Conservation (phyloP, 1,140 invertebrate genomes). For the Lasioglossum baleicum region DNA sequence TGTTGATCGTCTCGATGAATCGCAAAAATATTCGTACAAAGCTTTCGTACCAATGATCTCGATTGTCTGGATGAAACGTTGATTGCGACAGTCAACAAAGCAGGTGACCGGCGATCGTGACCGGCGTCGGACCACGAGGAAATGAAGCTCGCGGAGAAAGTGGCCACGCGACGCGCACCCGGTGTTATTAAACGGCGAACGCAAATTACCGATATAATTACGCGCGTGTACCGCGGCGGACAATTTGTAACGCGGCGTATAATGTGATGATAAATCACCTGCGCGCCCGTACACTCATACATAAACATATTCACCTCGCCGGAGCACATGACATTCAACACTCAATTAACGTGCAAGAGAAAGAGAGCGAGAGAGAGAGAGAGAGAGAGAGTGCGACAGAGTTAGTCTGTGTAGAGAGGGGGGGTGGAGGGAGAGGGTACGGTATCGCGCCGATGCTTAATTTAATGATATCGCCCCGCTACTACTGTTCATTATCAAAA, state of each 20-base stretch:
- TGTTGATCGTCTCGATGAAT: too few relatives aligned
- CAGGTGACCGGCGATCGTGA: not conserved
- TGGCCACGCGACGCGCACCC: slow-evolving; percentile 5
- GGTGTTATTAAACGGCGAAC: slow-evolving; percentile 53
- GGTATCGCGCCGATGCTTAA: slow-evolving; percentile 42
- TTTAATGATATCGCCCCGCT: slow-evolving; percentile 55
- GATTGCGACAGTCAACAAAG: too few relatives aligned
- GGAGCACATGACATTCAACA: slow-evolving; percentile 60
- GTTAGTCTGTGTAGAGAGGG: not conserved
- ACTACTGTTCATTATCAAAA: slow-evolving; percentile 62
- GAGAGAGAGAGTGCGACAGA: not conserved
- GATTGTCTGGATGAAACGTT: too few relatives aligned
- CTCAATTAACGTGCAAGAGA: slow-evolving; percentile 57
- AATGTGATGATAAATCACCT: slow-evolving; percentile 63
- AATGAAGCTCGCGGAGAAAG: slow-evolving; percentile 35
- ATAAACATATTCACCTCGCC: slow-evolving; percentile 61
- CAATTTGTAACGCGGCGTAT: slow-evolving; percentile 64
- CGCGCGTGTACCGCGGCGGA: slow-evolving; percentile 56
- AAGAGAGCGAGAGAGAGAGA: slow-evolving; percentile 13
- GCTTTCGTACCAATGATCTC: too few relatives aligned
- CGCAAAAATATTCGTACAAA: too few relatives aligned
- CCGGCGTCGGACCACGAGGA: not conserved
- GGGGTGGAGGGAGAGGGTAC: slow-evolving; percentile 10
- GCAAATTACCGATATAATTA: slow-evolving; percentile 62
- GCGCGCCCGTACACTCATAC: slow-evolving; percentile 53